phyloP scores from a whole-genome alignment of 1,140 invertebrate genomes.

The Anadara kagoshimensis region DNA sequence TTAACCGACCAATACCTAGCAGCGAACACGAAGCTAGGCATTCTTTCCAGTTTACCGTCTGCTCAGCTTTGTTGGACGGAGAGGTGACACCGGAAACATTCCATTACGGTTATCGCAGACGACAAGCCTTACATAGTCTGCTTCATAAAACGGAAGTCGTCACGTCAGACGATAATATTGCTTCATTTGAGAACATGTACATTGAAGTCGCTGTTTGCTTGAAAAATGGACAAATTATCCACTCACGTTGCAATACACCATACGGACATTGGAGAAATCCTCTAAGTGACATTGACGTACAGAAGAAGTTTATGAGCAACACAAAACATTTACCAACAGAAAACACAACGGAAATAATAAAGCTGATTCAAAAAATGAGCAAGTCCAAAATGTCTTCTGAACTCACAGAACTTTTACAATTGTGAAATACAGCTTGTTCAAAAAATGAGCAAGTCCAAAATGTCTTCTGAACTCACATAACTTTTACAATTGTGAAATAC shows the following conservation, averaged over 20 bases:
- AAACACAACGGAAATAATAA: slow-evolving; percentile 39
- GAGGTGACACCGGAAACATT: slow-evolving; percentile 49
- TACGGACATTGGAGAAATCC: slow-evolving; percentile 66
- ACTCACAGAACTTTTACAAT: slow-evolving; percentile 4
- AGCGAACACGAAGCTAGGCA: slow-evolving; percentile 61
- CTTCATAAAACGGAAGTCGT: slow-evolving; percentile 47
- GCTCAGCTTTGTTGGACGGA: slow-evolving; percentile 58
- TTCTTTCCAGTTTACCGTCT: slow-evolving; percentile 65
- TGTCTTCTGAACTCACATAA: slow-evolving; percentile 2
- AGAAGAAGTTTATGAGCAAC: slow-evolving; percentile 56
- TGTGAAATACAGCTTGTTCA: slow-evolving; percentile 33
- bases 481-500: slow-evolving; percentile 21
- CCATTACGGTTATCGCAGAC: slow-evolving; percentile 20
- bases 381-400: neutral
- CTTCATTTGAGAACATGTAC: slow-evolving; percentile 65
- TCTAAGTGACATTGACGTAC: slow-evolving; percentile 49
- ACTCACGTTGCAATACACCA: slow-evolving; percentile 50
- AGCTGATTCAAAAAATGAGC: slow-evolving; percentile 39
- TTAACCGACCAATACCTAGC: slow-evolving; percentile 56
- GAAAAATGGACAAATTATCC: slow-evolving; percentile 38
- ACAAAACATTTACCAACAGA: slow-evolving; percentile 30
- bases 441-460: slow-evolving; percentile 30
- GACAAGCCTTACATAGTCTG: slow-evolving; percentile 46
- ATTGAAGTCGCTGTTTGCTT: slow-evolving; percentile 50
- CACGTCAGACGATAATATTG: slow-evolving; percentile 48